phyloP scores from a whole-genome alignment of 1,140 invertebrate genomes.

The Patella vulgata region DNA sequence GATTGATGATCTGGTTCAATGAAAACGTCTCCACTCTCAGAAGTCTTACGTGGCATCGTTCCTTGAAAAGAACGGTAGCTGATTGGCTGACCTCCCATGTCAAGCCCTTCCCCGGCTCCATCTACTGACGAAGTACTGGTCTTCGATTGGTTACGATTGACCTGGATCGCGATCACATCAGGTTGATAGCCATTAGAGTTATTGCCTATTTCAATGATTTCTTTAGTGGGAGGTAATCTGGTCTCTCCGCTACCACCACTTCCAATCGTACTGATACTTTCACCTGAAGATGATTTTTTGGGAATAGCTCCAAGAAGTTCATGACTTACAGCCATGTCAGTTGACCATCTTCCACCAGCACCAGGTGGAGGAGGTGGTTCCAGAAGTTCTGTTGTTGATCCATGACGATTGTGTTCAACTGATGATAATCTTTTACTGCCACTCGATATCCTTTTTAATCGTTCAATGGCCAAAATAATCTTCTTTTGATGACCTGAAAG shows the following conservation, averaged over 20 bases:
- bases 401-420: constrained; percentile 41
- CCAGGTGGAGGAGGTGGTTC: constrained; percentile 45
- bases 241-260: constrained; percentile 44
- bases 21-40: constrained; percentile 33
- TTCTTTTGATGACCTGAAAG: constrained; percentile 98
- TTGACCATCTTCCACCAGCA: constrained; percentile 48
- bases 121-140: constrained; percentile 30
- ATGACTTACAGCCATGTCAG: constrained; percentile 27
- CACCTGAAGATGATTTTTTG: constrained; percentile 57
- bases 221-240: constrained; percentile 26
- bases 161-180: constrained; percentile 68
- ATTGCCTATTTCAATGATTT: constrained; percentile 18
- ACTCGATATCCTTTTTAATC: constrained; percentile 87
- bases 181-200: constrained; percentile 44
- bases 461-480: constrained; percentile 94
- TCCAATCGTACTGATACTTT: constrained; percentile 59
- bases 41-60: constrained; percentile 21
- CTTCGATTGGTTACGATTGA: constrained; percentile 48
- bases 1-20: constrained; percentile 63
- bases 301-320: constrained; percentile 30
- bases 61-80: constrained; percentile 78
- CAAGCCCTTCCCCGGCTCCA: constrained; percentile 29
- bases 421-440: constrained; percentile 52
- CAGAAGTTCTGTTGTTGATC: constrained; percentile 38
- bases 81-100: constrained; percentile 69